Base-by-base conservation (phyloP, 2,888 invertebrate species). In the Gryllus longicercus region DNA sequence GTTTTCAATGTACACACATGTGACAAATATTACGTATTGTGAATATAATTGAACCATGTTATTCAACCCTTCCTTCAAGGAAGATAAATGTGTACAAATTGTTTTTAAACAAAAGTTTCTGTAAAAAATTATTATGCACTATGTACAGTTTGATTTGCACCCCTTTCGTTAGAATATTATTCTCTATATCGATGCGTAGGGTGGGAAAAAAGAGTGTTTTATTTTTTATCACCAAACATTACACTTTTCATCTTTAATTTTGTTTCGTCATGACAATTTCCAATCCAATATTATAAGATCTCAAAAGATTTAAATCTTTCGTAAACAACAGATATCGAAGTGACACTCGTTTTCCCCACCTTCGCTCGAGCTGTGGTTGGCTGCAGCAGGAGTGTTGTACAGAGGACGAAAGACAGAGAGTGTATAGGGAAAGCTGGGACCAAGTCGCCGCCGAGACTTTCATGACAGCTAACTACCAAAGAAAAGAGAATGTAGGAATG, bases 401-500 rank as follows among this genome's bases (percentile, higher is more conserved):
- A 63, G 63, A 63, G 63, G 63, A 63, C 63, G n/a, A 63, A 38
- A 38, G 38, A 38, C 38, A 38, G 38, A 38, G 25, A 38, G 14
- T 63, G 63, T 63, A 63, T 63, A 63, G 63, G 5, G n/a, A 14
- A 18, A 77, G 74, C 50, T 49, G 63, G 49, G 76, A 80, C 77
- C 77, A 80, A 80, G 80, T 80, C 80, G 77, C 74, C 74, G 77
- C 77, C 63, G 77, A 80, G 80, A 80, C 80, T 80, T 81, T 81
- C 81, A 81, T 81, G 78, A 79, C 81, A 81, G 81, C 81, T 81
- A 81, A 79, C 79, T 51, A 81, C 81, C 81, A 81, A 81, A 81
- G 81, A 81, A 74, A 76, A 77, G 50, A 79, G 79, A 79, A 80
- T 49, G 25, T 80, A 79, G 49, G n/a, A 21, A 38, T 38, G 38